Conservation (phyloP, 2,888 invertebrate species). For the Thecophora atra region DNA sequence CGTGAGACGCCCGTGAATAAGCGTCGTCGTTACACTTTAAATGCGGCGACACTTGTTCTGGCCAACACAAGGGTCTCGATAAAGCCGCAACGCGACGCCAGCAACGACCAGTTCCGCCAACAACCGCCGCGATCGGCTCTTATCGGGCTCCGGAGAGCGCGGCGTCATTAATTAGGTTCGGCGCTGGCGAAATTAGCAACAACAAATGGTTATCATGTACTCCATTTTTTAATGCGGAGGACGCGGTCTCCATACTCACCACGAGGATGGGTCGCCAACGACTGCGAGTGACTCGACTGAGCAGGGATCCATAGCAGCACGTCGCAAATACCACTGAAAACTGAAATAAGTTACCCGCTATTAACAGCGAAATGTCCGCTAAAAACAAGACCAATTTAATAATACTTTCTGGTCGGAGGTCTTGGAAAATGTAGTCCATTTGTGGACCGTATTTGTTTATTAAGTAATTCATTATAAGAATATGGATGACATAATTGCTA, state of each 20-base stretch:
- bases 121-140: slow-evolving; percentile 5
- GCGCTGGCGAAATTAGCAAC: slow-evolving; percentile 31
- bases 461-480: no score
- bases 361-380: slow-evolving; percentile 39
- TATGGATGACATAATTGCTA: no score
- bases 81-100: slow-evolving; percentile 24
- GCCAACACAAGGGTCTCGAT: slow-evolving; percentile 11
- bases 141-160: slow-evolving; percentile 12
- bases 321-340: background rate
- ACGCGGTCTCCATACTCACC: background rate
- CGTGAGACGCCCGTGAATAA: slow-evolving; percentile 44
- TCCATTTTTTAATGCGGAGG: slow-evolving; percentile 30
- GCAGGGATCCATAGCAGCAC: no score
- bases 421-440: no score
- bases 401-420: background rate
- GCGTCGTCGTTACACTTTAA: slow-evolving; percentile 47
- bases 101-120: background rate
- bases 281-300: background rate
- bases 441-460: no score
- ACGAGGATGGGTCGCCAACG: background rate
- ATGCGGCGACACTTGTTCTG: slow-evolving; percentile 32
- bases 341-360: slow-evolving; percentile 20
- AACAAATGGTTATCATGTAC: slow-evolving; percentile 33
- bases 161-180: slow-evolving; percentile 30
- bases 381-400: slow-evolving; percentile 38